Evolutionary conservation across 2,797 vertebrate genomes (phyloP).

Genomic region (Eremophila alpestris): DNA sequence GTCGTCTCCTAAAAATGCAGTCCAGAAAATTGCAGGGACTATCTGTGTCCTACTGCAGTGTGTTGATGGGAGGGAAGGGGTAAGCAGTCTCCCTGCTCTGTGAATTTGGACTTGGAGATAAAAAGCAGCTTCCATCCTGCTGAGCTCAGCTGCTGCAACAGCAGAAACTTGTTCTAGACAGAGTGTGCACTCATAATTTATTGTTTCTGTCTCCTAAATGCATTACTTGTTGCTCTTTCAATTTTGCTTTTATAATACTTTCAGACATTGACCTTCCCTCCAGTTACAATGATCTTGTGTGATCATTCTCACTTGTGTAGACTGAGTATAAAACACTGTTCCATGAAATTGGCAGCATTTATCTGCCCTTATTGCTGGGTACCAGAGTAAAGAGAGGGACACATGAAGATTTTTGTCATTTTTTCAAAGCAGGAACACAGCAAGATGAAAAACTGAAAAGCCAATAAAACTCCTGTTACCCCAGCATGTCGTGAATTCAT

Average conservation of each 20-base stretch:
- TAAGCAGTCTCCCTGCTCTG: not conserved
- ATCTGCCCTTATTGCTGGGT: not conserved
- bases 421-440: not conserved
- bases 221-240: not conserved
- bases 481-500: not conserved
- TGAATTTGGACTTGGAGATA: not conserved
- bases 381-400: not conserved
- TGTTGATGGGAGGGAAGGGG: not conserved
- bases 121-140: not conserved
- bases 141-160: constrained; percentile 33
- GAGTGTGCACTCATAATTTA: not conserved
- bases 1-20: not conserved
- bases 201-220: not conserved
- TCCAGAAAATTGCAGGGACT: not conserved
- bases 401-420: not conserved
- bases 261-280: not conserved
- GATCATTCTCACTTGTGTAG: not conserved
- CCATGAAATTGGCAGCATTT: not conserved
- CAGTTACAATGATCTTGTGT: not conserved
- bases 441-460: not conserved
- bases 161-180: not conserved
- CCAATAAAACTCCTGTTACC: not conserved
- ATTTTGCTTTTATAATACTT: not conserved
- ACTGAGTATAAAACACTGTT: not conserved
- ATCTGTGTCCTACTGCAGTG: not conserved